Base-by-base conservation (phyloP, 2,797 vertebrate genomes). In the Strix occidentalis region DNA sequence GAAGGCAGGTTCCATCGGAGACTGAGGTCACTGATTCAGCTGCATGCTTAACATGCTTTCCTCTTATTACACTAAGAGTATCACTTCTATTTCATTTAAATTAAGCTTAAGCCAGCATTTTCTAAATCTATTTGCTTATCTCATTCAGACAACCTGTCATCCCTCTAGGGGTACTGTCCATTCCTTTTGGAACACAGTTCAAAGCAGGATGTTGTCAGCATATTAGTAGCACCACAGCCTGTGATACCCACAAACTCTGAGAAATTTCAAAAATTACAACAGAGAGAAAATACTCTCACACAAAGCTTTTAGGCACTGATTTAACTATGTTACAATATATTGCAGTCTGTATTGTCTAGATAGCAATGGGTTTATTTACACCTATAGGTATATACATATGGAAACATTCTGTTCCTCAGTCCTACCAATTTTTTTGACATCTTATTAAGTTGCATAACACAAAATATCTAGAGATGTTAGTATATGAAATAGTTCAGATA, bases 61-160 rank as follows among this genome's bases (percentile, higher is more conserved):
- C 26, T 74, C 56, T 89, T 72, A 58, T 56, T 43, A 63, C 1
- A 61, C 50, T 6, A n/a, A 54, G 39, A 77, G 45, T 60, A 81
- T 70, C 71, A 39, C 21, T 87, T 70, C 68, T 70, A 58, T 53
- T 60, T 71, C 87, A 51, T 65, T 81, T 56, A 82, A 96, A 3
- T 83, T 58, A 71, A 60, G 90, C 95, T 91, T 91, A 94, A 91
- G 82, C 76, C 94, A 97, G 94, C 91, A 91, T 75, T 96, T 96
- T 96, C 95, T 95, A 95, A 93, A 94, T 96, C 91, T 84, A 93
- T 88, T 93, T 93, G 75, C 92, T 97, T 97, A 96, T 97, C 96
- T 96, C 96, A 96, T 91, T 85, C 91, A 75, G 91, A 84, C 94
- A 96, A 95, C 94, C 95, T 96, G 95, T 92, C 91, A 84, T 75